Percentiles rank a stretch among this genome's conserved stretches.
These are phyloP conservation scores for Cryptoprocta ferox DNA, from an alignment of 2,797 vertebrate species.

Conservation along the genomic window DNA sequence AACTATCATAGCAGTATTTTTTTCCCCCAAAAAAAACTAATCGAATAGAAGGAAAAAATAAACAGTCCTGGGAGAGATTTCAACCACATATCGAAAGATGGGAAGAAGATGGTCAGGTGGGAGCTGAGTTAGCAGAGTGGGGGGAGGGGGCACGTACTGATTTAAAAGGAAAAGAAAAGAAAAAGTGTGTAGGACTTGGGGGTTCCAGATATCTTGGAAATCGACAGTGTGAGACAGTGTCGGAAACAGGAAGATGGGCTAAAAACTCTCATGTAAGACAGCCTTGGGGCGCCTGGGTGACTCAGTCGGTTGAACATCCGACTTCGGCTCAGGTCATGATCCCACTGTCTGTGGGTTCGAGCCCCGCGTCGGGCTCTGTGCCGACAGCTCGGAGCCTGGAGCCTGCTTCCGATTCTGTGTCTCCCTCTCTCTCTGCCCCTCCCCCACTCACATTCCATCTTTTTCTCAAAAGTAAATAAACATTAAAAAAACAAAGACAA, in stretches of 20 bases:
- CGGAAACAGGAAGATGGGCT: not conserved
- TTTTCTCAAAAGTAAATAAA: too few species aligned
- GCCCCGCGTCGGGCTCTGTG: too few species aligned
- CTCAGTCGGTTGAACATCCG: too few species aligned
- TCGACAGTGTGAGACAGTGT: too few species aligned
- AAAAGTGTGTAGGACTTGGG: not conserved
- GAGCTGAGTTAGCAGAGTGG: not conserved
- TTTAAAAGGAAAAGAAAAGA: not conserved
- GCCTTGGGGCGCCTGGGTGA: too few species aligned
- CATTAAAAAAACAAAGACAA: too few species aligned
- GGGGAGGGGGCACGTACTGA: accelerated
- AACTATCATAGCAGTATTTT: not conserved
- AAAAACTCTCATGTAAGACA: not conserved
- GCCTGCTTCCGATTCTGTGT: too few species aligned
- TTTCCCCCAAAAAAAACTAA: not conserved
- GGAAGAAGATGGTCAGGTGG: accelerated
- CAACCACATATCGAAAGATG: not conserved
- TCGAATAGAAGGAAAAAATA: not conserved
- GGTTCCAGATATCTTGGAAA: not conserved
- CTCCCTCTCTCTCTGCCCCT: too few species aligned
- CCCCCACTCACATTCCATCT: too few species aligned
- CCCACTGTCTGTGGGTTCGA: too few species aligned
- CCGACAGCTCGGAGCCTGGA: too few species aligned
- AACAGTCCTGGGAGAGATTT: not conserved
- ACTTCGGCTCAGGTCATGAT: too few species aligned